These are phyloP conservation scores for Dryadula phaetusa DNA, from an alignment of 2,888 invertebrate genomes.

Conservation along the genomic window DNA sequence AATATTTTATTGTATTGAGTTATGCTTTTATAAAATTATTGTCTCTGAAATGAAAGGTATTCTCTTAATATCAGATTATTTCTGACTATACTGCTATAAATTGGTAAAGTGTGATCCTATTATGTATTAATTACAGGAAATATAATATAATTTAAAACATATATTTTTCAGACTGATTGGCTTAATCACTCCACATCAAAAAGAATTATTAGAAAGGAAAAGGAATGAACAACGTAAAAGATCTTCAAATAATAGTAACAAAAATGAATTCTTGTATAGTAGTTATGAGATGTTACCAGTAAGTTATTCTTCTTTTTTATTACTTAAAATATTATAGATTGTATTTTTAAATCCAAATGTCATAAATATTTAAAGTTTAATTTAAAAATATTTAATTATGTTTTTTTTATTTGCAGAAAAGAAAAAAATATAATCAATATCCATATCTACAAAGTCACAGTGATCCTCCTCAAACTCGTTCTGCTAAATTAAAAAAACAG, in stretches of 20 bases:
- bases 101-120: too few species aligned
- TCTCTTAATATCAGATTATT: too few species aligned
- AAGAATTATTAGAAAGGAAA: constrained; percentile 70
- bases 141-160: too few species aligned
- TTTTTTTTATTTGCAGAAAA: constrained; percentile 66
- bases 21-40: too few species aligned
- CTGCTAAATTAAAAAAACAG: constrained; percentile 85
- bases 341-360: too few species aligned
- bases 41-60: too few species aligned
- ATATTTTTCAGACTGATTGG: constrained; percentile 68
- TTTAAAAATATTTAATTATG: not conserved
- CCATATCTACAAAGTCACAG: constrained; percentile 75
- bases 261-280: constrained; percentile 74
- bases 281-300: constrained; percentile 76
- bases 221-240: constrained; percentile 74
- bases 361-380: not conserved
- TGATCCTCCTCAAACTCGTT: constrained; percentile 80
- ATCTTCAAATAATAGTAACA: constrained; percentile 68
- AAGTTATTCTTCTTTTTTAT: constrained; percentile 48
- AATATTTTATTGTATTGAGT: too few species aligned
- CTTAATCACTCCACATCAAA: constrained; percentile 71
- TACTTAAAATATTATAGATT: not conserved
- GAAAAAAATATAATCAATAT: constrained; percentile 76
- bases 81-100: too few species aligned
- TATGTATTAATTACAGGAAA: too few species aligned